Conservation (phyloP, 2,888 invertebrate genomes). For the Trimorus sp. region DNA sequence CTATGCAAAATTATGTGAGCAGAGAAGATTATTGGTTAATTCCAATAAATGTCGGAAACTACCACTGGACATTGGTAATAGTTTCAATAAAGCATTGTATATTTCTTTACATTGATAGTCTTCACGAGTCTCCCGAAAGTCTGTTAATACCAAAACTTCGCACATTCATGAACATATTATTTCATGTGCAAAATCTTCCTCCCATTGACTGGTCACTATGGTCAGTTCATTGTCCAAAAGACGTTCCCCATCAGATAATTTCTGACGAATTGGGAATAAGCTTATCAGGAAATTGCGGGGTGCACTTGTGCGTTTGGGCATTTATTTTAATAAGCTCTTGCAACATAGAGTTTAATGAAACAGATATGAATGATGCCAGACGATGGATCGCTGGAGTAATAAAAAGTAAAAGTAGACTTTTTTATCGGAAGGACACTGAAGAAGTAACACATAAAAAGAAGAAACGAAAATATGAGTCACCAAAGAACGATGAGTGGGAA, state of each 20-base stretch:
- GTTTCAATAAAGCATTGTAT: conserved; percentile 7
- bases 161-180: background rate
- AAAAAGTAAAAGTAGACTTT: background rate
- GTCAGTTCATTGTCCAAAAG: background rate
- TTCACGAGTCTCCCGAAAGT: background rate
- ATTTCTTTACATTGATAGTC: conserved; percentile 10
- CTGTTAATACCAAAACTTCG: background rate
- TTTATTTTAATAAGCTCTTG: conserved; percentile 3
- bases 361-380: conserved; percentile 10
- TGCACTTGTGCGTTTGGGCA: conserved; percentile 16
- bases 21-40: conserved; percentile 13
- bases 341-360: conserved; percentile 1
- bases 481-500: background rate
- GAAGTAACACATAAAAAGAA: too few relatives aligned
- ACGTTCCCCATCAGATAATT: conserved; percentile 1
- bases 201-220: conserved; percentile 7
- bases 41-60: conserved; percentile 14
- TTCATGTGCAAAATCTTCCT: background rate
- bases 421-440: too few relatives aligned
- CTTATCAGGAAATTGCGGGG: conserved; percentile 13
- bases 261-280: background rate
- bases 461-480: background rate
- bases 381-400: conserved; percentile 10
- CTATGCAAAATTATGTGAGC: background rate
- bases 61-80: conserved; percentile 12